These are phyloP conservation scores for Apodemia zela DNA, from an alignment of 2,888 invertebrate species.

Conservation along the genomic window DNA sequence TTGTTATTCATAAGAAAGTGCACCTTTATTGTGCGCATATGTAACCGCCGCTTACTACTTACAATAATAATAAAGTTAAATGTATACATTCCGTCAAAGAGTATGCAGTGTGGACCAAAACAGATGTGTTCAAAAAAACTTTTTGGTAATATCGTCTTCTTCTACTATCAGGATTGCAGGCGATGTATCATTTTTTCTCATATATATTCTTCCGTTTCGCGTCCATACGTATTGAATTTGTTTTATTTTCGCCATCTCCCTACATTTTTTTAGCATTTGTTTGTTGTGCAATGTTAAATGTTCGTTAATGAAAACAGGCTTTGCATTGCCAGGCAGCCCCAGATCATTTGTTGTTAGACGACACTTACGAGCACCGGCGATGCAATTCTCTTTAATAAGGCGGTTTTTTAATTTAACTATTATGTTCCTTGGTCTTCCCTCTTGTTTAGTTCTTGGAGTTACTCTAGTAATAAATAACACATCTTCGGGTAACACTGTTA, in stretches of 20 bases:
- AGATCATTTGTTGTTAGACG: background rate
- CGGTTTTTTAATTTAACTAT: constrained; percentile 3
- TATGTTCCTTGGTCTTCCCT: background rate
- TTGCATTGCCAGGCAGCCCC: background rate
- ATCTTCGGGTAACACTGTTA: no score
- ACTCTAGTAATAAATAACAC: background rate
- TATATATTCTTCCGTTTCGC: constrained; percentile 25
- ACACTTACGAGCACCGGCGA: constrained; percentile 1
- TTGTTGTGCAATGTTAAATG: constrained; percentile 4
- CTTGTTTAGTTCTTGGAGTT: background rate
- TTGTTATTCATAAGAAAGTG: no score
- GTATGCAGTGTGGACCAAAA: no score
- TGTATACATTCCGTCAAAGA: no score
- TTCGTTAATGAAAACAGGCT: background rate
- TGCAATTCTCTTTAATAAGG: constrained; percentile 5
- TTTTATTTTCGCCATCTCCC: constrained; percentile 3
- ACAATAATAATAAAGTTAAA: no score
- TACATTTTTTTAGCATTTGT: constrained; percentile 13
- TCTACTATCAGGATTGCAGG: constrained; percentile 19
- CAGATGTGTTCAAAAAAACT: no score
- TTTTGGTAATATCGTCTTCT: constrained; percentile 21
- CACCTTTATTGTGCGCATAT: no score
- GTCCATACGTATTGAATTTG: constrained; percentile 22
- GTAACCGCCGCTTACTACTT: no score
- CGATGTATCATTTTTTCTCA: constrained; percentile 23